These are phyloP conservation scores for Apis cerana DNA, from an alignment of 1,140 invertebrate genomes.

Conservation along the genomic window DNA sequence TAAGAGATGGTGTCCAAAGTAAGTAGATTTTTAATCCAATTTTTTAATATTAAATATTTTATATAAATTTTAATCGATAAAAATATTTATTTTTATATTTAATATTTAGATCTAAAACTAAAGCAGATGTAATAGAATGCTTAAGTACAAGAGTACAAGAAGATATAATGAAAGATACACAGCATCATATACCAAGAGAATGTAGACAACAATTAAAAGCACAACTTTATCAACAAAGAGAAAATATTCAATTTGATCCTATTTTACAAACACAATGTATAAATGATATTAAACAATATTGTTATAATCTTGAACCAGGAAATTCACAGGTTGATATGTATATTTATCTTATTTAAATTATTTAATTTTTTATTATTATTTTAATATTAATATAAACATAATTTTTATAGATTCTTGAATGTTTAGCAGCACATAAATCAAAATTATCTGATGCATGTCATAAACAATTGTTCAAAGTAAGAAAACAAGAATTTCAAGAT, in stretches of 20 bases:
- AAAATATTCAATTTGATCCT: conserved; percentile 93
- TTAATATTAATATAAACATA: not conserved
- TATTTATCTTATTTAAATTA: not conserved
- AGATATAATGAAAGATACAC: conserved; percentile 90
- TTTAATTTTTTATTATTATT: not conserved
- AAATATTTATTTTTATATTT: not conserved
- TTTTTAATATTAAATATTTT: not conserved
- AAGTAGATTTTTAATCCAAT: conserved; percentile 65
- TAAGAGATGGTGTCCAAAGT: conserved; percentile 87
- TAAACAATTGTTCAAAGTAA: conserved; percentile 90
- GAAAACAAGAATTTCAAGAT: conserved; percentile 92
- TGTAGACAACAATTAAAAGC: conserved; percentile 94
- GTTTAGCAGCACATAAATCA: conserved; percentile 88
- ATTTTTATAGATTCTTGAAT: conserved; percentile 89
- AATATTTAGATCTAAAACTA: conserved; percentile 85
- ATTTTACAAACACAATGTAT: conserved; percentile 88
- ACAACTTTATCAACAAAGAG: conserved; percentile 94
- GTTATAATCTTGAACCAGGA: conserved; percentile 87
- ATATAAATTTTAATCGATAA: not conserved
- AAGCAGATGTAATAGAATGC: conserved; percentile 94
- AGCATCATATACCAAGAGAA: conserved; percentile 90
- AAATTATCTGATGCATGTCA: conserved; percentile 87
- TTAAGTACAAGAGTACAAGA: conserved; percentile 94
- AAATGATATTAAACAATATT: conserved; percentile 89
- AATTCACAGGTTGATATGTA: conserved; percentile 85